Conservation (phyloP, 2,113 vertebrate genomes). For the Rhodinocichla rosea region DNA sequence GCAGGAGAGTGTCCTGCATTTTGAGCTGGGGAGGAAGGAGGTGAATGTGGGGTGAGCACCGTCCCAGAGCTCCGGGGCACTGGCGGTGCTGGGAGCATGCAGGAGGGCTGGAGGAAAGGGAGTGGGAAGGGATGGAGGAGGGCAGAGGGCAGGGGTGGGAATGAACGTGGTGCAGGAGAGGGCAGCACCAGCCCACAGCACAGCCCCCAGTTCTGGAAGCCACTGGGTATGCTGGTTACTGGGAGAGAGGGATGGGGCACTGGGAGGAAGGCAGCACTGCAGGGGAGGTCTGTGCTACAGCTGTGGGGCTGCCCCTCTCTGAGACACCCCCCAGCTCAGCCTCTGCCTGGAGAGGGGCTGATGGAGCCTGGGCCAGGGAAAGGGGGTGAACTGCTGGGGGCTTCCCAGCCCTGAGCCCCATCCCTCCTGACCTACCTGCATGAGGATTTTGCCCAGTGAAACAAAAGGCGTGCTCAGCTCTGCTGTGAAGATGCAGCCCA, state of each 20-base stretch:
- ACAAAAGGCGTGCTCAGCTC: conserved; percentile 98
- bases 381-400: background rate
- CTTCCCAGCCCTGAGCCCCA: rapidly evolving
- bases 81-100: background rate
- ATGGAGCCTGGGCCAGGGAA: background rate
- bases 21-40: conserved; percentile 75
- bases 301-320: background rate
- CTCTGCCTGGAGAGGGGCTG: background rate
- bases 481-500: conserved; percentile 93
- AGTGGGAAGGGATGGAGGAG: background rate
- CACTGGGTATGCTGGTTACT: background rate
- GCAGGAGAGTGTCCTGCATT: conserved; percentile 87
- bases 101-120: background rate
- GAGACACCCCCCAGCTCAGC: background rate
- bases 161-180: background rate
- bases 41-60: background rate
- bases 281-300: background rate
- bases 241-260: background rate
- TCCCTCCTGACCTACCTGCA: conserved; percentile 80
- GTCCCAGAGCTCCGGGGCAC: rapidly evolving
- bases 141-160: background rate
- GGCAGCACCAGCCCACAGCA: background rate
- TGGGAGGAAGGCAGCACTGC: background rate
- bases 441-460: conserved; percentile 93
- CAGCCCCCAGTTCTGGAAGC: background rate